Evolutionary conservation across 2,888 invertebrate genomes (phyloP), one percentile per base, ranked within the genome.

Genomic region (Celastrina argiolus): DNA sequence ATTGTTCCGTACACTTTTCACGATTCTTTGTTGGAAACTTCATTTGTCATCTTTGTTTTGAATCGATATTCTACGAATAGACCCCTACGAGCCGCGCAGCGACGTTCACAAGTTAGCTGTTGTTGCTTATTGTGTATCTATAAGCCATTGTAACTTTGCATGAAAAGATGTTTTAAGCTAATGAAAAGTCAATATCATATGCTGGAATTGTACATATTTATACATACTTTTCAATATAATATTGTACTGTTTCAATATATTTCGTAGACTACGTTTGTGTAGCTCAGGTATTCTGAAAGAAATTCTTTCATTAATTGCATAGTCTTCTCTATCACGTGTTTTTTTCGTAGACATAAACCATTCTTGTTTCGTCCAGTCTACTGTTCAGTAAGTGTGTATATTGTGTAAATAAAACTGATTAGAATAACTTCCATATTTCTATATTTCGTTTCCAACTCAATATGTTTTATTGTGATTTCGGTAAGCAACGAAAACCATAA

Each of bases 1-100:
- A 69, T 72, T 26, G 70, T 31, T 36, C 22, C 41, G 56, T 41
- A 66, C 64, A 51, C 22, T 51, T 51, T 51, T 51, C 51, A 51
- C 51, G 51, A 51, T 51, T 51, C 51, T 51, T 67, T 66, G 64
- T 64, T 31, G 42, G 61, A 51, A 51, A 58, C 39, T 56, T 58
- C 41, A 41, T 59, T 51, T 51, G 51, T 51, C 51, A 51, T 51
- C 22, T 51, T 51, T 51, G 51, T 51, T 51, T 51, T 51, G 14
- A 51, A 51, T 51, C 51, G 51, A 51, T 51, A 51, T 22, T 45
- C 18, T n/a, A n/a, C n/a, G n/a, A n/a, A n/a, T n/a, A n/a, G n/a
- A n/a, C n/a, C 45, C 18, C 12, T 51, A 26, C 22, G 26, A 51
- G 45, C 22, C 12, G 22, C 12, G 14, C 12, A 51, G 51, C 51